Evolutionary conservation across 2,797 vertebrate species (phyloP), one percentile per base, ranked within the genome.

Genomic region (Oreochromis grahami): DNA sequence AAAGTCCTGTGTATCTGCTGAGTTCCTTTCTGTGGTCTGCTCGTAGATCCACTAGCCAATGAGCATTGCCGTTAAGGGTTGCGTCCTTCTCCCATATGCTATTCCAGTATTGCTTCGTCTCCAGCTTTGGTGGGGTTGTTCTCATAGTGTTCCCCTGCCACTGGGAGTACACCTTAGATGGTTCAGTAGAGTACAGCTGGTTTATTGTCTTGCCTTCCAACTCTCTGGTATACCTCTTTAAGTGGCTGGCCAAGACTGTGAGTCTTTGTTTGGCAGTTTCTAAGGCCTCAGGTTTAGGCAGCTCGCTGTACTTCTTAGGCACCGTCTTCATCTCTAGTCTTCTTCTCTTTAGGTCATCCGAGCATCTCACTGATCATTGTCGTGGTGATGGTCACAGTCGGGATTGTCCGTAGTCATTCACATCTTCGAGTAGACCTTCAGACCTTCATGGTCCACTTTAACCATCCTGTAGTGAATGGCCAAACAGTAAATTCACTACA

Each of bases 321-420:
- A 12, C 32, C 9, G 34, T 34, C 2, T 60, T 60, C 32, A 60
- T 60, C 9, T 36, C 0, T 60, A 34, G 32, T 60, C 32, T 36
- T 60, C 56, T 60, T 1, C 56, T 60, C 29, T 34, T 60, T 17
- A 60, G 56, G 56, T 60, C 32, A n/a, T 60, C 32, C 2, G 1
- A 60, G 5, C 29, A 60, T 58, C 29, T 34, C 0, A 29, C 15
- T 34, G 56, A 34, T 15, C 53, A 29, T 17, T 56, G 55, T 17
- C 5, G 1, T 5, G 2, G 19, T 60, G 56, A 60, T 60, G 56
- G 1, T 36, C 56, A 34, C 2, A 60, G 6, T 36, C n/a, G 9
- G 32, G 0, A 36, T 60, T 60, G 17, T 0, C 56, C 0, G 1
- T 36, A 60, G 58, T 60, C 2, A n/a, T 36, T n/a, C 58, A 36